A percentile compares a stretch with the other conserved stretches of the same genome.
phyloP scores from a whole-genome alignment of 2,797 vertebrate genomes.

The Acipenser oxyrinchus region DNA sequence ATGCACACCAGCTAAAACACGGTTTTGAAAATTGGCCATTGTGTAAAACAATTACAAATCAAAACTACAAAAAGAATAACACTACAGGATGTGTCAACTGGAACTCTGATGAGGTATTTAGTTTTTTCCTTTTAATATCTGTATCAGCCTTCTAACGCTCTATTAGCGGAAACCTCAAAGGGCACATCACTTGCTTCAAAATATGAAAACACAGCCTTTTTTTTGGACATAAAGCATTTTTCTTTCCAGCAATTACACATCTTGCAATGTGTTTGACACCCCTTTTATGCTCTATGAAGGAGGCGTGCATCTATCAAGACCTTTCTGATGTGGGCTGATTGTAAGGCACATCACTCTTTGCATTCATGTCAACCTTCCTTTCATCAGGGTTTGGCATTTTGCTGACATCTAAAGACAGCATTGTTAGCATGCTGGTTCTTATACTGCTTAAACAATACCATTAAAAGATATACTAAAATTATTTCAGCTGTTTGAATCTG shows the following conservation, averaged over 20 bases:
- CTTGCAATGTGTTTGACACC: neutral
- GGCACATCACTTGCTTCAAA: constrained; percentile 5
- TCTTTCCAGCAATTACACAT: neutral
- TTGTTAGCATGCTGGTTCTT: constrained; percentile 18
- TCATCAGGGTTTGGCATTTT: constrained; percentile 25
- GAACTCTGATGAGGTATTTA: neutral
- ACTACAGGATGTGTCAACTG: neutral
- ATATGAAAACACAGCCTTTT: constrained; percentile 3
- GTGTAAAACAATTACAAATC: neutral
- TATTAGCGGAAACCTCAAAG: neutral
- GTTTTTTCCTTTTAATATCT: constrained; percentile 6
- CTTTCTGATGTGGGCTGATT: constrained; percentile 17
- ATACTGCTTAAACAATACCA: constrained; percentile 13
- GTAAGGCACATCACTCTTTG: constrained; percentile 2
- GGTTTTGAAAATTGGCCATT: neutral
- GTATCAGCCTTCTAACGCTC: neutral
- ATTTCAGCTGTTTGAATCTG: neutral
- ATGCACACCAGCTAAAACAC: too few relatives aligned
- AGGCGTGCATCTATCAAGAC: constrained; percentile 13
- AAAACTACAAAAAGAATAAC: neutral
- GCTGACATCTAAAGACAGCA: constrained; percentile 14
- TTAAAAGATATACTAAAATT: constrained; percentile 9
- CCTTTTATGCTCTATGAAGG: neutral
- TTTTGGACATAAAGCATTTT: constrained; percentile 6
- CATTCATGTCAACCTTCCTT: constrained; percentile 24